These are phyloP conservation scores for Nomada lathburiana DNA, from an alignment of 2,888 invertebrate species.

Conservation along the genomic window DNA sequence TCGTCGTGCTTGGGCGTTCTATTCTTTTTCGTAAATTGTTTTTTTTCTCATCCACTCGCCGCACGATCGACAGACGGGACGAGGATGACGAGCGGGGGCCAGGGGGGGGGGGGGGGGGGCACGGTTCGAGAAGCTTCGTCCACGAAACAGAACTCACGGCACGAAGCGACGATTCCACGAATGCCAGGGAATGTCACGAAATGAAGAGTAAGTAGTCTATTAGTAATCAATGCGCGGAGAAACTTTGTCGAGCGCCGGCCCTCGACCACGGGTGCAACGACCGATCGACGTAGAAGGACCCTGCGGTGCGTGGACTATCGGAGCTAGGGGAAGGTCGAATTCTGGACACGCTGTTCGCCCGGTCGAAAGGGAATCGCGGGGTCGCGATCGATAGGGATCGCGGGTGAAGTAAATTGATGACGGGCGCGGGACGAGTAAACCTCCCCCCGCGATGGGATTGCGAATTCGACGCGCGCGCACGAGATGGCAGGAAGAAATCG, in stretches of 20 bases:
- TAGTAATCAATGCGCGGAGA: conserved; percentile 73
- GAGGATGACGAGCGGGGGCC: no score
- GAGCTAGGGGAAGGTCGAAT: background rate
- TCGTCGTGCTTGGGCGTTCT: conserved; percentile 34
- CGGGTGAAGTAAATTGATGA: no score
- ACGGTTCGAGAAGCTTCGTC: conserved; percentile 11
- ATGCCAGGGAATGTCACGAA: conserved; percentile 68
- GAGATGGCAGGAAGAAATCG: no score
- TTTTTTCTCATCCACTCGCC: no score
- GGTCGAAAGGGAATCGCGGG: no score
- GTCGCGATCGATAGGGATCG: background rate
- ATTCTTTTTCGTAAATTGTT: background rate
- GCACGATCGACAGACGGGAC: no score
- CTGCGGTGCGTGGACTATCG: background rate
- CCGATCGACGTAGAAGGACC: conserved; percentile 51
- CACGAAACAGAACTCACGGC: conserved; percentile 44
- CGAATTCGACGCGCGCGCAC: no score
- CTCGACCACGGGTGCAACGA: conserved; percentile 69
- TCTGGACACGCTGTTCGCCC: background rate
- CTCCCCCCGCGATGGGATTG: no score
- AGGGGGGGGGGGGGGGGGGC: background rate
- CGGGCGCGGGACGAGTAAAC: no score
- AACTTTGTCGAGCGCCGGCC: conserved; percentile 66
- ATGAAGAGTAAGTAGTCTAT: conserved; percentile 71
- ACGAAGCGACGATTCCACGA: conserved; percentile 63